These are phyloP conservation scores for Phalangium opilio DNA, from an alignment of 2,888 invertebrate species.

Conservation along the genomic window DNA sequence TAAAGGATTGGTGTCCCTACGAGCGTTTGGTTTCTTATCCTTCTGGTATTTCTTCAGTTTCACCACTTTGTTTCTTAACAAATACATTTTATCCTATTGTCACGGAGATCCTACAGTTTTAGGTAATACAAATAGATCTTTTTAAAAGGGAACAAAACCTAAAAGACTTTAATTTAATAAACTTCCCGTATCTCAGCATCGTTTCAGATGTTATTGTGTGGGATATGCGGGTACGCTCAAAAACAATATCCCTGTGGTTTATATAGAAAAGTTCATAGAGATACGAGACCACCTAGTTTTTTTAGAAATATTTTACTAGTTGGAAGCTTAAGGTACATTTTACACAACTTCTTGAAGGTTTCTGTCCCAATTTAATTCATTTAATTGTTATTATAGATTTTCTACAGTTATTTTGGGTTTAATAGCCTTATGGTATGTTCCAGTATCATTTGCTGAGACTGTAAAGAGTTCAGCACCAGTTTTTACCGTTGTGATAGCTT, in stretches of 20 bases:
- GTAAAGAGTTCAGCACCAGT: conserved; percentile 64
- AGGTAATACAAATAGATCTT: conserved; percentile 34
- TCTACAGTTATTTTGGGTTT: conserved; percentile 55
- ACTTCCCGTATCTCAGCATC: conserved; percentile 32
- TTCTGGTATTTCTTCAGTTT: conserved; percentile 57
- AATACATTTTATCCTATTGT: conserved; percentile 54
- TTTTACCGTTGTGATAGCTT: conserved; percentile 58
- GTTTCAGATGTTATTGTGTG: conserved; percentile 58
- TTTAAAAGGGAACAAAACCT: no score
- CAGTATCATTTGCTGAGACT: conserved; percentile 64
- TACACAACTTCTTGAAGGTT: conserved; percentile 1
- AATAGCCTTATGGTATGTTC: conserved; percentile 57
- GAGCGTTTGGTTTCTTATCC: conserved; percentile 9
- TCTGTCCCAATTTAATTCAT: not conserved
- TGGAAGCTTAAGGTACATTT: conserved; percentile 47
- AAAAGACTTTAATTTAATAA: conserved; percentile 2
- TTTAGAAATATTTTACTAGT: conserved; percentile 55
- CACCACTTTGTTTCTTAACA: conserved; percentile 58
- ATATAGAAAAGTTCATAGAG: conserved; percentile 35
- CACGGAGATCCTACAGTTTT: conserved; percentile 55
- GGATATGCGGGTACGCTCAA: conserved; percentile 54
- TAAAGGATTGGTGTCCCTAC: not conserved
- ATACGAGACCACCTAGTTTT: conserved; percentile 45
- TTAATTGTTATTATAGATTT: conserved; percentile 37
- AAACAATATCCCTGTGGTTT: conserved; percentile 56